A percentile compares a stretch with the other conserved stretches of the same genome.
Evolutionary conservation across 2,113 vertebrate species (phyloP).

Genomic region (Scytalopus superciliaris): DNA sequence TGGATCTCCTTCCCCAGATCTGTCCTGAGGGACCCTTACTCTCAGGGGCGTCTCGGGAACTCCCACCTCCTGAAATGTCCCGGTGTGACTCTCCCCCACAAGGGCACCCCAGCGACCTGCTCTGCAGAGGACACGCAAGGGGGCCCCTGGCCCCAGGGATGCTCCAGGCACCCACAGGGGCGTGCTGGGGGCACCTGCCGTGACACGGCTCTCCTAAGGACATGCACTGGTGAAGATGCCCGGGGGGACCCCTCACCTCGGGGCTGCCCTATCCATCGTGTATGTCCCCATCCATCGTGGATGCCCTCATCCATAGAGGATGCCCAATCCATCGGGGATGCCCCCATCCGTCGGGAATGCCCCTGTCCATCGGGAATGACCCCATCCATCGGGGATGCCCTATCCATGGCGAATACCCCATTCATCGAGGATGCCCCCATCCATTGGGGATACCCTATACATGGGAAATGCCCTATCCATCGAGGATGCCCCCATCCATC

Average conservation of each 20-base stretch:
- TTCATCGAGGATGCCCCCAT: no score
- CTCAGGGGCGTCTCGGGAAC: not conserved
- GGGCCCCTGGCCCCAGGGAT: not conserved
- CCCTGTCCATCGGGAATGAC: not conserved
- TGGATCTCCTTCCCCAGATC: not conserved
- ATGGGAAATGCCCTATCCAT: no score
- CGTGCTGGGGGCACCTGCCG: fast-evolving
- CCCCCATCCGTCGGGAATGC: not conserved
- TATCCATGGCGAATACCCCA: no score
- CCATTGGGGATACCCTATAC: no score
- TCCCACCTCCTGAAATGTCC: not conserved
- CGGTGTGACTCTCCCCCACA: no score
- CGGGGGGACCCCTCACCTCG: fast-evolving
- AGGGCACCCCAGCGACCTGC: not conserved
- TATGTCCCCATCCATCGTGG: no score
- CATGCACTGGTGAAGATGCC: not conserved
- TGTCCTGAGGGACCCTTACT: not conserved
- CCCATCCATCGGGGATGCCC: no score
- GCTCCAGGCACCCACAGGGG: not conserved
- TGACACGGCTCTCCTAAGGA: not conserved
- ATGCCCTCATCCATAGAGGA: not conserved
- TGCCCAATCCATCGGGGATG: not conserved
- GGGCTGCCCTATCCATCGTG: not conserved
- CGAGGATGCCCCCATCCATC: not conserved
- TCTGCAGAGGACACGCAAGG: not conserved